Evolutionary conservation across 2,888 invertebrate genomes (phyloP).

Genomic region (Cremastobaeus sp.): DNA sequence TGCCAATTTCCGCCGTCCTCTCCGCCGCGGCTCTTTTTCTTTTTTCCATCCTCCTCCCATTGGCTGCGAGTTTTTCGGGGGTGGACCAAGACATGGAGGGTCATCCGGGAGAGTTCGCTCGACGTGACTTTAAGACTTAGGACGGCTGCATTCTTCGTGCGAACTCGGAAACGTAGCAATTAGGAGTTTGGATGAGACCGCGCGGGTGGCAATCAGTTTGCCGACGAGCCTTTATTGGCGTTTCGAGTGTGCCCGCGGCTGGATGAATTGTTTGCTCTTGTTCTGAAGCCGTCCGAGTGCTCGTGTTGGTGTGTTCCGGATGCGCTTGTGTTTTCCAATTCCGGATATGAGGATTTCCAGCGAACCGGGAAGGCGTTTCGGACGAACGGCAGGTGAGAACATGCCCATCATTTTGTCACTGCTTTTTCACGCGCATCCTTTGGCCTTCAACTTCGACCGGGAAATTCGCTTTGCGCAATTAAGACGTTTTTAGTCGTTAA

Average conservation of each 20-base stretch:
- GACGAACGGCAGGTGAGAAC: conserved; percentile 25
- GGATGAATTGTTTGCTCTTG: conserved; percentile 30
- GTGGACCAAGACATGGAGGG: conserved; percentile 26
- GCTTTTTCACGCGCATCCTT: too few relatives aligned
- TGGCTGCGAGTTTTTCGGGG: background rate
- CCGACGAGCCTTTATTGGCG: conserved; percentile 11
- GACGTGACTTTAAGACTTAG: conserved; percentile 47
- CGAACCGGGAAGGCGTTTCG: background rate
- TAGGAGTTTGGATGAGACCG: conserved; percentile 42
- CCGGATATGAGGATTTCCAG: conserved; percentile 18
- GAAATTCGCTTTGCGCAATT: too few relatives aligned
- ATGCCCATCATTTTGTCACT: background rate
- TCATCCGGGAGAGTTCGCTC: conserved; percentile 27
- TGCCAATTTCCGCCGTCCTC: background rate
- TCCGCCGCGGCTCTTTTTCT: background rate
- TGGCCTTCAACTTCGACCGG: too few relatives aligned
- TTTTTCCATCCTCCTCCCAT: background rate
- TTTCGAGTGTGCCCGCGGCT: conserved; percentile 11
- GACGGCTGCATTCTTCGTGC: conserved; percentile 7
- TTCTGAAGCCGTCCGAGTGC: conserved; percentile 13
- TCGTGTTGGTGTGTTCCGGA: conserved; percentile 34
- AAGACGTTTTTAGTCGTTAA: too few relatives aligned
- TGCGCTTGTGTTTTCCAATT: background rate
- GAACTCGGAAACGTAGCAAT: conserved; percentile 39
- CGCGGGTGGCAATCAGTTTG: conserved; percentile 33